A percentile compares a stretch with the other conserved stretches of the same genome.
Conservation (phyloP, 2,113 vertebrate species). For the Butorides virescens region DNA sequence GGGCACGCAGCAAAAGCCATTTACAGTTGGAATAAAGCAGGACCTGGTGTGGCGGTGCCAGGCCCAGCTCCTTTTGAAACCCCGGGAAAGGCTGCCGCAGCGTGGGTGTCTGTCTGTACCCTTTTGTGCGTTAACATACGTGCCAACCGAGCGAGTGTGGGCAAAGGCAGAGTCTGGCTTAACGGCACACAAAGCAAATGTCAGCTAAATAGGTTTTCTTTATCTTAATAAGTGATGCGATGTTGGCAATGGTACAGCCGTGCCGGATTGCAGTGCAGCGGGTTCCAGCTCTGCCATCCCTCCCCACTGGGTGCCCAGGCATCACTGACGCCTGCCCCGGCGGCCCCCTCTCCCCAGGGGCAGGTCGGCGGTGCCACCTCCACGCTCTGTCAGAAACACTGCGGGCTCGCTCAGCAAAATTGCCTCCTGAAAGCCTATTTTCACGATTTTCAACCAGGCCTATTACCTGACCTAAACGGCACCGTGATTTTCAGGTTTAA, state of each 20-base stretch:
- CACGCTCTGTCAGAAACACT: background rate
- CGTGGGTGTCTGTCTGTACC: background rate
- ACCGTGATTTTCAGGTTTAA: background rate
- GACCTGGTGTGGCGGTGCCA: background rate
- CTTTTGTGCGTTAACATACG: background rate
- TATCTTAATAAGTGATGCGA: background rate
- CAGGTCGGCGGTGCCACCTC: background rate
- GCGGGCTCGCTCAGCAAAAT: fast-evolving
- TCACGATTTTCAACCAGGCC: fast-evolving
- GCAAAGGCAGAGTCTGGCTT: background rate
- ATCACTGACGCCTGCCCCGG: background rate
- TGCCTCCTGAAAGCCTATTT: background rate
- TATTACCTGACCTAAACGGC: background rate
- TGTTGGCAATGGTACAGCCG: fast-evolving
- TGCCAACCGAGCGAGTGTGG: background rate
- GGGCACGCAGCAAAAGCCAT: background rate
- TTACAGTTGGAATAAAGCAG: conserved; percentile 10
- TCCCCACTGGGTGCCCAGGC: background rate
- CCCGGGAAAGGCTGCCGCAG: background rate
- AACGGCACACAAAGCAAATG: conserved; percentile 18
- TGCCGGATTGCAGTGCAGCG: background rate
- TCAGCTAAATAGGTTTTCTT: conserved; percentile 39
- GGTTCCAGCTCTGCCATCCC: background rate
- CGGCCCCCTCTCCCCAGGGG: fast-evolving
- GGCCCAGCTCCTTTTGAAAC: background rate